phyloP scores from a whole-genome alignment of 92 coral and sea anemone genomes.

The Actinostola sp. region DNA sequence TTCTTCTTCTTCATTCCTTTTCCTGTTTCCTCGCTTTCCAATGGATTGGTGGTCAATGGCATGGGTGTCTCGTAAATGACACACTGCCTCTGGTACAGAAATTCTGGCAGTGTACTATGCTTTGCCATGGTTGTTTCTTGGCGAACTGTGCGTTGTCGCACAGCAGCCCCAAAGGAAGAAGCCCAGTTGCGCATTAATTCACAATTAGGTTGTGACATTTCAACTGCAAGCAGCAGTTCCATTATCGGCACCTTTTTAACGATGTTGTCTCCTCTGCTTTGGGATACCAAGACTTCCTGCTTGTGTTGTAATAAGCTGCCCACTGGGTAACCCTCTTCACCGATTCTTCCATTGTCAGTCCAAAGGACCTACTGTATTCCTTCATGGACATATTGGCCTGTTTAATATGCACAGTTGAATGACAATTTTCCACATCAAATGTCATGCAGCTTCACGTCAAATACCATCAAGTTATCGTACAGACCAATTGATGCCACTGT shows the following conservation, averaged over 20 bases:
- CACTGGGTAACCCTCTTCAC: conserved; percentile 56
- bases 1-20: neutral
- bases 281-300: conserved; percentile 59
- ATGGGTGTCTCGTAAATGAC: conserved; percentile 26
- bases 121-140: conserved; percentile 67
- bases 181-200: conserved; percentile 47
- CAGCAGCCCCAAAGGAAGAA: conserved; percentile 67
- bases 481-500: conserved; percentile 57
- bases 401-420: conserved; percentile 56
- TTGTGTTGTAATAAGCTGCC: conserved; percentile 64
- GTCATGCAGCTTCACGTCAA: conserved; percentile 66
- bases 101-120: conserved; percentile 45
- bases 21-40: too few relatives aligned
- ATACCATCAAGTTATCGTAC: conserved; percentile 35
- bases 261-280: conserved; percentile 42
- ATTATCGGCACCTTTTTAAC: conserved; percentile 24
- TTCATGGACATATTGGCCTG: conserved; percentile 64
- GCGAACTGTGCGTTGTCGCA: conserved; percentile 61
- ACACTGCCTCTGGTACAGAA: conserved; percentile 40
- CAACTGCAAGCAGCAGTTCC: conserved; percentile 37
- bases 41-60: too few relatives aligned
- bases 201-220: conserved; percentile 52
- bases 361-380: conserved; percentile 57
- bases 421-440: conserved; percentile 67
- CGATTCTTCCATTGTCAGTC: conserved; percentile 56